Evolutionary conservation across 2,113 vertebrate genomes (phyloP), one percentile per base, ranked within the genome.

Genomic region (human (Homo sapiens)): DNA sequence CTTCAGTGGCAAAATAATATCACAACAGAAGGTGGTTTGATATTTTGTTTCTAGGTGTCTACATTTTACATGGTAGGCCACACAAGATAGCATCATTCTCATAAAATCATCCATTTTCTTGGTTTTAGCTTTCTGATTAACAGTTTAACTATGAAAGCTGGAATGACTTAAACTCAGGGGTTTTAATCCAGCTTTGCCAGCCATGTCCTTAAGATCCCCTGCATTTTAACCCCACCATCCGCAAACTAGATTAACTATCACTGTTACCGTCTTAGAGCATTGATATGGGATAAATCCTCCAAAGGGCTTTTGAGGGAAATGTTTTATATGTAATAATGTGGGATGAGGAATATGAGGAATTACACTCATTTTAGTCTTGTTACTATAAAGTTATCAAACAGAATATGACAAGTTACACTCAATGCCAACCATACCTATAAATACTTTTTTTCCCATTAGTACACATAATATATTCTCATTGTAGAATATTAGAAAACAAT

Each of bases 41-140:
- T 82, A 68, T 10, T 95, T 90, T 93, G 50, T 89, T 85, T 64
- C 78, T 55, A 0, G 27, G 22, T 88, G 48, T 38, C 78, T 72
- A 52, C 68, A 64, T 89, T 70, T 94, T 66, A 78, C 5, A 48
- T 61, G 45, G 27, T 78, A 81, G 72, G 68, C 57, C 9, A 90
- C 9, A 80, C n/a, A 92, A 87, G 52, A 55, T 52, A 61, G 20
- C n/a, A 48, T 22, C 0, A 1, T 73, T 94, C 25, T 95, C 5
- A 30, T 78, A 59, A 86, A 89, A 27, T 55, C 17, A 23, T 96
- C 73, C 32, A 30, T 90, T 86, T 91, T 81, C 16, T 35, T 88
- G 66, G 59, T 32, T 92, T 91, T 57, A 48, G 93, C 59, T 83
- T 80, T 97, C 38, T 66, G 79, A 76, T 85, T 90, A 48, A 52